Conservation (phyloP, 2,888 invertebrate species). For the Coecobrya sp. region DNA sequence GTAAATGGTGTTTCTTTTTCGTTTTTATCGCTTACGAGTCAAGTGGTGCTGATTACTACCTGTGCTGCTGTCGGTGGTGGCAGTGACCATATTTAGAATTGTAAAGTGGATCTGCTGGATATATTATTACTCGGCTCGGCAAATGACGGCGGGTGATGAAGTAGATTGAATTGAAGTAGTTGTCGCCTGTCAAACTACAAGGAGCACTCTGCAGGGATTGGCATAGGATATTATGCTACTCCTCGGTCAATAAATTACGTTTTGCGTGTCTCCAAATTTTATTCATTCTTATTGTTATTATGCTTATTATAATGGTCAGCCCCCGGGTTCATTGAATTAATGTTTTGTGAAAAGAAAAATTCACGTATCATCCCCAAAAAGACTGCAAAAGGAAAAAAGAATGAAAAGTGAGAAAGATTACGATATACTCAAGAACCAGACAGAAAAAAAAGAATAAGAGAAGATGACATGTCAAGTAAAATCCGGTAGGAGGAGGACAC, state of each 20-base stretch:
- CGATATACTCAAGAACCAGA: too few species aligned
- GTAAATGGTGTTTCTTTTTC: conserved; percentile 1
- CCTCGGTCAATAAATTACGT: conserved; percentile 29
- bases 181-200: conserved; percentile 32
- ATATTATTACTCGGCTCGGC: background rate
- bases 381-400: background rate
- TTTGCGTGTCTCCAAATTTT: background rate
- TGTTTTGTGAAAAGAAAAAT: background rate
- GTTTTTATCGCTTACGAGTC: background rate
- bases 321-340: conserved; percentile 6
- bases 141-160: conserved; percentile 40
- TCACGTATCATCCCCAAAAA: conserved; percentile 6
- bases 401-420: background rate
- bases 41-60: background rate
- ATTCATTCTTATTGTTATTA: background rate
- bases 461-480: background rate
- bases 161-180: conserved; percentile 17
- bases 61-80: background rate
- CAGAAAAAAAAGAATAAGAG: too few species aligned
- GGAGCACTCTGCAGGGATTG: background rate
- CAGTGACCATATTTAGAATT: conserved; percentile 37
- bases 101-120: conserved; percentile 45
- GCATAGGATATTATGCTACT: background rate
- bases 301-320: background rate
- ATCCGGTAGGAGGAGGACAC: conserved; percentile 20